Base-by-base conservation (phyloP, 2,113 vertebrate genomes). In the Mobula birostris region DNA sequence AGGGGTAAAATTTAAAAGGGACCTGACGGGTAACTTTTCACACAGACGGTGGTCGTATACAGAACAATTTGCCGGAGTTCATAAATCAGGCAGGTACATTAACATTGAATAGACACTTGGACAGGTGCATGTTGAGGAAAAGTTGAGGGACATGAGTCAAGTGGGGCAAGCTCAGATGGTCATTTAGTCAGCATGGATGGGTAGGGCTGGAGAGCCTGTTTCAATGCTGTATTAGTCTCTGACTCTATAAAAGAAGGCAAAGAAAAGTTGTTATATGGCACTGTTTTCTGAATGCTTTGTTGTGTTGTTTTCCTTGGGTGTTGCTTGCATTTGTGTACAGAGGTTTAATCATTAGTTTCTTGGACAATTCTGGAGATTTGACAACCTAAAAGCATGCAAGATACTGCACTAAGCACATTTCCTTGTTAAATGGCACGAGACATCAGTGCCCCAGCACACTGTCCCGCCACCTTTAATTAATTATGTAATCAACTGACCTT, bases 401-500 rank as follows among this genome's bases (percentile, higher is more conserved):
- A 36, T 58, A 63, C 2, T 63, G 29, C 58, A 66, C 56, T n/a
- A 88, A 88, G 29, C 58, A 90, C 61, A 8, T 68, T n/a, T 66
- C 61, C 85, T n/a, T 14, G 15, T 66, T 32, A 61, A 66, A 66
- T 66, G n/a, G 85, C 85, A 90, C n/a, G 63, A 90, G 61, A 6
- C 85, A 68, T 90, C 29, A 63, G 61, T 36, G 61, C 61, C 61
- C 61, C 61, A 90, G 85, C 61, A 68, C 14, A 63, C 85, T 68
- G 61, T 66, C 61, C 85, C n/a, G n/a, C 85, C 85, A 90, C 85
- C 61, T 90, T 90, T 90, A 90, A 90, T 90, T 90, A 90, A 90
- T 90, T 90, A 90, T 90, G 63, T 90, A 90, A 90, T 90, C 61
- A 90, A 90, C 85, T 90, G 85, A 90, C 85, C 85, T 87, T 87